Conservation (phyloP, 2,888 invertebrate genomes). For the Leptopilina drosophilae region DNA sequence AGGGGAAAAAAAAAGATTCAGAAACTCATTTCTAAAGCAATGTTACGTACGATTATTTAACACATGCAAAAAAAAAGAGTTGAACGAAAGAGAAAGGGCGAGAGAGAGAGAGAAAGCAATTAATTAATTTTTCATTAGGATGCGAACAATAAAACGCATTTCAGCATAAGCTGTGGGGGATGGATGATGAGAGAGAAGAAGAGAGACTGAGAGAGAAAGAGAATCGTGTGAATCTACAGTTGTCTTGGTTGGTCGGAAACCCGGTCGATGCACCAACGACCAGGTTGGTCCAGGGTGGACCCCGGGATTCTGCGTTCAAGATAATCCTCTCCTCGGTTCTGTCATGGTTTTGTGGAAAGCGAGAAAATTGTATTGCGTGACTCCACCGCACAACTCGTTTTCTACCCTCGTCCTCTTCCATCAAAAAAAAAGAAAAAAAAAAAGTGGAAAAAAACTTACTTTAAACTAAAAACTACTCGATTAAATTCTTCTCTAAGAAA, state of each 20-base stretch:
- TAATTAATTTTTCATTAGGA: conserved; percentile 30
- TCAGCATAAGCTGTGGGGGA: conserved; percentile 6
- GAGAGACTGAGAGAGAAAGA: too few species aligned
- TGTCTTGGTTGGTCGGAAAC: conserved; percentile 20
- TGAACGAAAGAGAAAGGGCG: too few species aligned
- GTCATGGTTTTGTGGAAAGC: conserved; percentile 43
- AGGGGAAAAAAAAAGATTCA: too few species aligned
- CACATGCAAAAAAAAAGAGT: not conserved
- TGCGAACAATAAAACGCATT: not conserved
- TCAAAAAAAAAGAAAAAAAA: not conserved
- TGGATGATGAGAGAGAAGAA: conserved; percentile 1
- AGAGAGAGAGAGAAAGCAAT: conserved; percentile 5
- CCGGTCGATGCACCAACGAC: conserved; percentile 14
- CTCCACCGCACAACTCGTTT: conserved; percentile 47
- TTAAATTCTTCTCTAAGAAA: not conserved
- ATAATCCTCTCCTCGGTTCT: conserved; percentile 24
- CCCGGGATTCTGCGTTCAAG: conserved; percentile 16
- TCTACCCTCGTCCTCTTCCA: conserved; percentile 12
- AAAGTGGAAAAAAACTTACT: not conserved
- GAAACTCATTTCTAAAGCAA: not conserved
- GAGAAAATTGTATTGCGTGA: conserved; percentile 52
- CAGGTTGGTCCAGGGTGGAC: conserved; percentile 30
- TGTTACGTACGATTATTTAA: not conserved
- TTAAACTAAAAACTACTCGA: conserved; percentile 13
- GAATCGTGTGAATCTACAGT: conserved; percentile 35